Base-by-base conservation (phyloP, 2,113 vertebrate genomes). In the Cavia aperea region DNA sequence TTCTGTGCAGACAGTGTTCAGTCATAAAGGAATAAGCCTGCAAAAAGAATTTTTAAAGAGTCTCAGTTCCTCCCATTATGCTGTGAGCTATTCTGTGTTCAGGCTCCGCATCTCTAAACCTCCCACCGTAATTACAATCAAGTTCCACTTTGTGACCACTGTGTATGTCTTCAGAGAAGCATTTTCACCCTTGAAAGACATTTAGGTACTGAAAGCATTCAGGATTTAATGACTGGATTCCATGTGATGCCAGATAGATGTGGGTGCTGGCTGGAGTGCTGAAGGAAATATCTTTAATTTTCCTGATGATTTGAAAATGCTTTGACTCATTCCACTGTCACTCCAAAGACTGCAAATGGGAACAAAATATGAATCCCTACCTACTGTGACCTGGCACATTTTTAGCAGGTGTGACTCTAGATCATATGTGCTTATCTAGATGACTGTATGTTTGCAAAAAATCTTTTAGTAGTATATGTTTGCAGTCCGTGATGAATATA, bases 261-360 rank as follows among this genome's bases (percentile, higher is more conserved):
- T 10, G 13, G 23, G 16, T 36, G 18, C 65, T 46, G 51, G 23
- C 56, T 13, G 0, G 0, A 13, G 75, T 4, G 5, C 65, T 13
- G 12, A 15, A 75, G 63, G 70, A 49, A 66, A 11, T 4, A 31
- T 26, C 21, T 54, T 58, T 11, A 18, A 58, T 7, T 4, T 43
- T 63, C n/a, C 29, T 49, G 19, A 46, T 86, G 26, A 65, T n/a
- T 12, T 54, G 39, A 14, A 68, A 79, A 54, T 6, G 7, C 58
- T 65, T 1, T 4, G 31, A n/a, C 19, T 79, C 18, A 65, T 36
- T 15, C 33, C 5, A 18, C 9, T 6, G 2, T 31, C 9, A 11
- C 43, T 60, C 70, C 39, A 91, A 10, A 39, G 70, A 16, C 81
- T 1, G 1, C n/a, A 77, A 72, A 75, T 26, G 16, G 65, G 62